phyloP scores from a whole-genome alignment of 2,113 vertebrate species.

The Nothoprocta pentlandii region DNA sequence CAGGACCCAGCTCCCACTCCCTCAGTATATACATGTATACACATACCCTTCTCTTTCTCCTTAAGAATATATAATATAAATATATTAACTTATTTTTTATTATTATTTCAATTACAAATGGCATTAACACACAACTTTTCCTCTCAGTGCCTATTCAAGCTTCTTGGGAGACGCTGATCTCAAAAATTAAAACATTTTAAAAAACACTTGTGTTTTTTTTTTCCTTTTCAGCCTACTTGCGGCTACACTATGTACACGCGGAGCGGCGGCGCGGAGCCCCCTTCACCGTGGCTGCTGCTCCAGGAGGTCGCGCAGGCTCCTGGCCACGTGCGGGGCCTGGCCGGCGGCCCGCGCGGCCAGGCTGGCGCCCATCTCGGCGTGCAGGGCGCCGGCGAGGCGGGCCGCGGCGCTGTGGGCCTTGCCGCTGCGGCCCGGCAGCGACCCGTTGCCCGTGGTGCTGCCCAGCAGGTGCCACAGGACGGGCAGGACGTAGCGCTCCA shows the following conservation, averaged over 20 bases:
- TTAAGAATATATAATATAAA: background rate
- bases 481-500: constrained; percentile 59
- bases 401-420: background rate
- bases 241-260: constrained; percentile 37
- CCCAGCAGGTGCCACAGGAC: constrained; percentile 76
- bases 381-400: constrained; percentile 49
- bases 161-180: background rate
- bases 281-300: background rate
- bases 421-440: background rate
- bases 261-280: background rate
- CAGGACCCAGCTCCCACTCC: background rate
- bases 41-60: background rate
- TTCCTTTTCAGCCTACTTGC: constrained; percentile 41
- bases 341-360: constrained; percentile 32
- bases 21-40: background rate
- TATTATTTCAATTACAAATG: background rate
- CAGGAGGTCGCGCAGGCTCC: constrained; percentile 54
- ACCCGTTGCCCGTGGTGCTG: background rate
- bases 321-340: constrained; percentile 42
- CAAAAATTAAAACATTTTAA: constrained; percentile 41
- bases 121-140: background rate
- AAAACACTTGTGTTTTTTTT: constrained; percentile 37
- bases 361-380: constrained; percentile 65
- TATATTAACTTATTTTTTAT: background rate
- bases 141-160: background rate